These are phyloP conservation scores for Cyaniris semiargus DNA, from an alignment of 2,888 invertebrate species.

Conservation along the genomic window DNA sequence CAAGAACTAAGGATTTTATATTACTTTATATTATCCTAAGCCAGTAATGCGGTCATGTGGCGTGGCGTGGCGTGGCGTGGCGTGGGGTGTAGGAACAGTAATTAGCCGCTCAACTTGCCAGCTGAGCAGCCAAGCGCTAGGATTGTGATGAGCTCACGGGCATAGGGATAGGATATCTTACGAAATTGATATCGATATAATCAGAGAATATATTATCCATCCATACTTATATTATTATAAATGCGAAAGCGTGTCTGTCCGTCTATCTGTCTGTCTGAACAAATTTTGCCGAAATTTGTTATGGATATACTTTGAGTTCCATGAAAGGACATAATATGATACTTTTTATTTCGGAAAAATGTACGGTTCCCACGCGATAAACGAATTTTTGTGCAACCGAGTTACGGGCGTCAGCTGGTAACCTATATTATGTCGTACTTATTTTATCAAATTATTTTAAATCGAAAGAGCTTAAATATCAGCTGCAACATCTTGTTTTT, in stretches of 20 bases:
- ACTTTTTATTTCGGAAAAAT: too few relatives aligned
- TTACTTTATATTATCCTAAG: background rate
- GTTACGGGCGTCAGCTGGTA: background rate
- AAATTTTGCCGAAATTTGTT: too few relatives aligned
- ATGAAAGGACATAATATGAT: too few relatives aligned
- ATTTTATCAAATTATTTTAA: too few relatives aligned
- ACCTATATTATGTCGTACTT: too few relatives aligned
- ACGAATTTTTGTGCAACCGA: background rate
- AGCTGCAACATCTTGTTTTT: too few relatives aligned
- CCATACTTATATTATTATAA: background rate
- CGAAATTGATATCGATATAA: background rate
- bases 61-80: background rate
- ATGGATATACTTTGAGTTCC: too few relatives aligned
- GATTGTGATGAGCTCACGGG: slow-evolving; percentile 47
- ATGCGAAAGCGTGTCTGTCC: too few relatives aligned
- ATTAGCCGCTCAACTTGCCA: slow-evolving; percentile 45
- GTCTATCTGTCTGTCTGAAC: too few relatives aligned
- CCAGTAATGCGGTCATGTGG: slow-evolving; percentile 44
- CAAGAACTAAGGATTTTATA: too few relatives aligned
- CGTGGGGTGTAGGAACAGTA: slow-evolving; percentile 43
- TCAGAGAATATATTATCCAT: background rate
- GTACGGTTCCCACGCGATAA: too few relatives aligned
- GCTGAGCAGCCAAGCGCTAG: slow-evolving; percentile 46
- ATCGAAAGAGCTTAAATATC: too few relatives aligned
- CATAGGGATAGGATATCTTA: slow-evolving; percentile 24